Evolutionary conservation across 2,888 invertebrate genomes (phyloP).

Genomic region (Caenorhabditis panamensis): DNA sequence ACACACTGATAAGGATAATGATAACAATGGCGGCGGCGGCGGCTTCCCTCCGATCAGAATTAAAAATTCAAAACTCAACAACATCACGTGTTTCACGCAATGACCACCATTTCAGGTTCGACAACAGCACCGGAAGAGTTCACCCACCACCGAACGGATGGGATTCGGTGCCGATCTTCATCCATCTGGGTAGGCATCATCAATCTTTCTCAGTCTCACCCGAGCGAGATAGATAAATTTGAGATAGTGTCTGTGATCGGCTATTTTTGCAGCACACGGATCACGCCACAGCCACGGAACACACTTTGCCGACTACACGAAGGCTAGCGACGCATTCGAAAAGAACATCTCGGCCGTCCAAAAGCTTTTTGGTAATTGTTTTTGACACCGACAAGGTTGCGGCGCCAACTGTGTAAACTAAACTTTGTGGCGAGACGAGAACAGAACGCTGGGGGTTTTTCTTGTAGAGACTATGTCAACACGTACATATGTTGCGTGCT

Average conservation of each 20-base stretch:
- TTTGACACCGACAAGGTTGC: conserved; percentile 20
- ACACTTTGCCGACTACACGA: conserved; percentile 69
- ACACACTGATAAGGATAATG: conserved; percentile 25
- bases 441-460: neutral
- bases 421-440: no score
- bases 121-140: conserved; percentile 69
- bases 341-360: conserved; percentile 70
- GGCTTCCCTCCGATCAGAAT: neutral
- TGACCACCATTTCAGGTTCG: conserved; percentile 58
- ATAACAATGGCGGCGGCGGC: no score
- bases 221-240: conserved; percentile 25
- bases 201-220: conserved; percentile 25
- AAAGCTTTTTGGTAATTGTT: conserved; percentile 66
- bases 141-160: conserved; percentile 69
- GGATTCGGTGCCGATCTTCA: conserved; percentile 68
- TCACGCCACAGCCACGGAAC: conserved; percentile 69
- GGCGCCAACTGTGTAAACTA: conserved; percentile 8
- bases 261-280: conserved; percentile 66
- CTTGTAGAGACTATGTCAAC: neutral
- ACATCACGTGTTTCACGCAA: neutral
- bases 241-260: conserved; percentile 9
- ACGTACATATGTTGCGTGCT: no score
- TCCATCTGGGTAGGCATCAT: conserved; percentile 67
- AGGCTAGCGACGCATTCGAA: conserved; percentile 70
- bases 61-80: neutral